Conservation (phyloP, 2,113 vertebrate species). For the Gopherus flavomarginatus region DNA sequence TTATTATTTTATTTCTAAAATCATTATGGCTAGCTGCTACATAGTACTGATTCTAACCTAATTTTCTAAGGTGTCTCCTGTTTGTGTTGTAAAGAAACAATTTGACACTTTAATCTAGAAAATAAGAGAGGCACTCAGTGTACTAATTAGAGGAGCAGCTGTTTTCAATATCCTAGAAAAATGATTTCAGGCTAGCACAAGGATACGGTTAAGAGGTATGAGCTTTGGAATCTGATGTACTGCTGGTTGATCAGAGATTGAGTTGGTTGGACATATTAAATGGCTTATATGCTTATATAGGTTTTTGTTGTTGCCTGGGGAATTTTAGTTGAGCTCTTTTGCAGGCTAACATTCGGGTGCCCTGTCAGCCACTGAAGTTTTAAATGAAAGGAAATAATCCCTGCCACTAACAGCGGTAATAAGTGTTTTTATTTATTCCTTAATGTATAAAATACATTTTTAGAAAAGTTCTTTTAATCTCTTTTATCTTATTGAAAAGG, state of each 20-base stretch:
- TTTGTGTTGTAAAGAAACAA: neutral
- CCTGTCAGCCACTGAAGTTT: neutral
- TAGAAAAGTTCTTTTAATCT: neutral
- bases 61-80: neutral
- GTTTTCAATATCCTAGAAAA: neutral
- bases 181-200: accelerated
- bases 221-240: neutral
- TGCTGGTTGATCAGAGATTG: neutral
- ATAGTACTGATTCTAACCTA: neutral
- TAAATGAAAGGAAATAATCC: neutral
- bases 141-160: neutral
- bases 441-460: neutral
- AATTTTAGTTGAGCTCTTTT: neutral
- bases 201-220: accelerated
- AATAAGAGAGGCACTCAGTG: neutral
- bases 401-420: neutral
- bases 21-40: neutral
- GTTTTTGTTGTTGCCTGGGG: neutral
- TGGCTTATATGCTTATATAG: accelerated
- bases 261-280: neutral
- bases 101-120: neutral
- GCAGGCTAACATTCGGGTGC: neutral
- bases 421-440: neutral
- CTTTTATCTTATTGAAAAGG: neutral
- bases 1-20: neutral